Base-by-base conservation (phyloP, 2,888 invertebrate genomes). In the Chesias legatella region DNA sequence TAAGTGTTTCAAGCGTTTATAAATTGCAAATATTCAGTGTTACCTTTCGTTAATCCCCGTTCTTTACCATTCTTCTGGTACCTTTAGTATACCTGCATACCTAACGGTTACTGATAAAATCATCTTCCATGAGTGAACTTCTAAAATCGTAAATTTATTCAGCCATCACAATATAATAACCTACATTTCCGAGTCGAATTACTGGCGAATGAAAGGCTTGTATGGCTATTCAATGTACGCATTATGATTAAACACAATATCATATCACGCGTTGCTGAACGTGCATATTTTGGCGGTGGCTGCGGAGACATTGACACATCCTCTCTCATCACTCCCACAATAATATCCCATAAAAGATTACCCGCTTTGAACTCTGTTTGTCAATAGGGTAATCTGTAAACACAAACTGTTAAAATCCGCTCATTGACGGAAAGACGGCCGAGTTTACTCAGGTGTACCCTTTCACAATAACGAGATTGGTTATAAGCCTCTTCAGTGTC, bases 351-450 rank as follows among this genome's bases (percentile, higher is more conserved):
- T 67, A 61, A 56, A 67, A 69, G 73, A 77, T 83, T 83, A 83
- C 83, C 82, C 80, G 81, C 79, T 73, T 75, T 75, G 65, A 73
- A 67, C 72, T 68, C 54, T 73, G 73, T 79, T 83, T 83, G 80
- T 82, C 76, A 78, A 78, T 79, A 69, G 67, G 62, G 64, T 78
- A 76, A 82, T 83, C 81, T 69, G 81, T 75, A 81, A 84, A 86
- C 73, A 83, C 58, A 75, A 86, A 83, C 83, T 83, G 84, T 84
- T 76, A 83, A 84, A 83, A 81, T 83, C 82, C 75, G 58, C 67
- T 76, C 79, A 82, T 79, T 78, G 79, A 73, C 72, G 74, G 67
- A 60, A 57, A 57, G 51, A 50, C 53, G 63, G 54, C 60, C 61
- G 61, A 75, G 84, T 86, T 84, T 84, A 75, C 64, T 80, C 85